Evolutionary conservation across 2,888 invertebrate species (phyloP).

Genomic region (Parnassius apollo): DNA sequence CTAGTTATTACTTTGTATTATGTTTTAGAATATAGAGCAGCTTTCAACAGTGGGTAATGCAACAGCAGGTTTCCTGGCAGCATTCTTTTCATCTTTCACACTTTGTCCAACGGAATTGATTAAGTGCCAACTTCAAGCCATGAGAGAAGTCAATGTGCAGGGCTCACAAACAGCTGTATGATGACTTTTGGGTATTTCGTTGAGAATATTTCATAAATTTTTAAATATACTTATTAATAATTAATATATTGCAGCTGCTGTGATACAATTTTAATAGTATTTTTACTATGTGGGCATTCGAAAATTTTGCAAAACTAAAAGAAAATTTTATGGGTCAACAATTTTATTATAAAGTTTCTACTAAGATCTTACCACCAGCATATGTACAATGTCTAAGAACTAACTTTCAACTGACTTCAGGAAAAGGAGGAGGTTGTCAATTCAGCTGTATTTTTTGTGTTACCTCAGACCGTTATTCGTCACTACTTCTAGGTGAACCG

Average conservation of each 20-base stretch:
- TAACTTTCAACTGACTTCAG: no score
- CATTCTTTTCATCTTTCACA: slow-evolving; percentile 97
- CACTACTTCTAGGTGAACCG: no score
- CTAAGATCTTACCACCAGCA: no score
- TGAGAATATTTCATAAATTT: slow-evolving; percentile 29
- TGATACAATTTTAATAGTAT: neutral
- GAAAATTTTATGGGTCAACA: no score
- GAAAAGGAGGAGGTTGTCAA: no score
- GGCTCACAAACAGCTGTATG: slow-evolving; percentile 72
- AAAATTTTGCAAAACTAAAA: no score
- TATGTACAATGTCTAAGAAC: no score
- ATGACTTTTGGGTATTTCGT: slow-evolving; percentile 64
- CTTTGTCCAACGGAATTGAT: slow-evolving; percentile 98
- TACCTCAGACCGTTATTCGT: no score
- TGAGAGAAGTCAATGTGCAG: slow-evolving; percentile 86
- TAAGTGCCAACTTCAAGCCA: slow-evolving; percentile 97
- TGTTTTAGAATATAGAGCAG: slow-evolving; percentile 82
- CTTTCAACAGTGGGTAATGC: slow-evolving; percentile 90
- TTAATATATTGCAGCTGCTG: no score
- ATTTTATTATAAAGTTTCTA: no score
- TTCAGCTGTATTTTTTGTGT: no score
- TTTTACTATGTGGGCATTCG: neutral
- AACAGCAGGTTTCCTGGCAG: slow-evolving; percentile 94
- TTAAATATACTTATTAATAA: neutral
- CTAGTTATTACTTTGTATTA: slow-evolving; percentile 4